Evolutionary conservation across 2,888 invertebrate genomes (phyloP).

Genomic region (Dynastes maya): DNA sequence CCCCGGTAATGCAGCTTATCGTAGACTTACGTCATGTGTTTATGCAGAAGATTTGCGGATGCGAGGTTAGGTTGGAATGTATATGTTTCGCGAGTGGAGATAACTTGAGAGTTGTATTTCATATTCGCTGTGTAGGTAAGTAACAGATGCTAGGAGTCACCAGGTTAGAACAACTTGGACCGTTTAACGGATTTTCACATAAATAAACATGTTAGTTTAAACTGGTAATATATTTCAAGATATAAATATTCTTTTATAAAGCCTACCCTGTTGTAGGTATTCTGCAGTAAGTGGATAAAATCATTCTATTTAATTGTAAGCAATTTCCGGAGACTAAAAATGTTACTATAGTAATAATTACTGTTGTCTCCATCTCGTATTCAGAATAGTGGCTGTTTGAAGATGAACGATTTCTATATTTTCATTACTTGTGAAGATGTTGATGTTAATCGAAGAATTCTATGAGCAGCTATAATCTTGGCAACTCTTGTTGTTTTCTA

Average conservation of each 20-base stretch:
- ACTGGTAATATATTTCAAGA: background rate
- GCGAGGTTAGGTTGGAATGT: constrained; percentile 14
- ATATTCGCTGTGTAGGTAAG: constrained; percentile 1
- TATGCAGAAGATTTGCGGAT: constrained; percentile 46
- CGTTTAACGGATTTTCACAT: background rate
- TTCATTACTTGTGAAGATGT: too few relatives aligned
- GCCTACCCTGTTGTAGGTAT: background rate
- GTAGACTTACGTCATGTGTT: constrained; percentile 55
- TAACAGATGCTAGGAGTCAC: background rate
- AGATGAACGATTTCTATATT: too few relatives aligned
- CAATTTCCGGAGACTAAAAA: too few relatives aligned
- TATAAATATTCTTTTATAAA: background rate
- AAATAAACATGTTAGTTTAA: constrained; percentile 5
- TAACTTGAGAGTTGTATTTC: constrained; percentile 20
- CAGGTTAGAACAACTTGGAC: background rate
- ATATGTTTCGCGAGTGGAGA: constrained; percentile 14
- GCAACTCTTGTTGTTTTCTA: too few relatives aligned
- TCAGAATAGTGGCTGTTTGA: too few relatives aligned
- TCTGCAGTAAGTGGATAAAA: background rate
- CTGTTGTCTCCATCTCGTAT: too few relatives aligned
- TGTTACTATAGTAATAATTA: too few relatives aligned
- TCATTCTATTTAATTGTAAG: background rate
- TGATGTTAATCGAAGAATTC: too few relatives aligned
- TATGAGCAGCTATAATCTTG: too few relatives aligned
- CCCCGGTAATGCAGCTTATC: constrained; percentile 55